These are phyloP conservation scores for Catharus fuscescens DNA, from an alignment of 2,113 vertebrate species.

Conservation along the genomic window DNA sequence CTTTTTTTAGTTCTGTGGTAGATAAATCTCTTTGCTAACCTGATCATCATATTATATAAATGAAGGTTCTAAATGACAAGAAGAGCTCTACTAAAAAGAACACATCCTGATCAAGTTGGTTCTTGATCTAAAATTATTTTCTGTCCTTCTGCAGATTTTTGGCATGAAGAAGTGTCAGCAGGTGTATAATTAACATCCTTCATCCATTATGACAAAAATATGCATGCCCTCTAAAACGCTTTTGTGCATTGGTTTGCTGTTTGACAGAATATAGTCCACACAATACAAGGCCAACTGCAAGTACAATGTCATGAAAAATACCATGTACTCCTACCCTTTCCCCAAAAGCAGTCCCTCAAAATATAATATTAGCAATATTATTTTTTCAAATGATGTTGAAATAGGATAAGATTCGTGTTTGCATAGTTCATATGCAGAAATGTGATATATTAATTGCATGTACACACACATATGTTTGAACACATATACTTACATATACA, in stretches of 20 bases:
- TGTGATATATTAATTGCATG: not conserved
- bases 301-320: not conserved
- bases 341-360: not conserved
- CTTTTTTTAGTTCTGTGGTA: not conserved
- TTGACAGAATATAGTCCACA: not conserved
- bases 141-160: not conserved
- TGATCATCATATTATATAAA: not conserved
- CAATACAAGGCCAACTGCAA: not conserved
- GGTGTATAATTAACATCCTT: not conserved
- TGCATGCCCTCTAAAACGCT: not conserved
- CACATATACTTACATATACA: not conserved
- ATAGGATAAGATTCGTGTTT: not conserved
- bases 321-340: not conserved
- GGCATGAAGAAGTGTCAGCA: not conserved
- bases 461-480: not conserved
- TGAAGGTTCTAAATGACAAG: not conserved
- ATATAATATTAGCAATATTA: not conserved
- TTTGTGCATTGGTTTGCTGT: not conserved
- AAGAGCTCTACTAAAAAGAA: not conserved
- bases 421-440: not conserved
- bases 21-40: not conserved
- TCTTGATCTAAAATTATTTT: not conserved
- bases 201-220: not conserved
- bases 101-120: not conserved
- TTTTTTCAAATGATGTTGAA: not conserved